Percentiles rank a stretch among this genome's conserved stretches.
These are phyloP conservation scores for Ctenodactylus gundi DNA, from an alignment of 2,113 vertebrate species.

Conservation along the genomic window DNA sequence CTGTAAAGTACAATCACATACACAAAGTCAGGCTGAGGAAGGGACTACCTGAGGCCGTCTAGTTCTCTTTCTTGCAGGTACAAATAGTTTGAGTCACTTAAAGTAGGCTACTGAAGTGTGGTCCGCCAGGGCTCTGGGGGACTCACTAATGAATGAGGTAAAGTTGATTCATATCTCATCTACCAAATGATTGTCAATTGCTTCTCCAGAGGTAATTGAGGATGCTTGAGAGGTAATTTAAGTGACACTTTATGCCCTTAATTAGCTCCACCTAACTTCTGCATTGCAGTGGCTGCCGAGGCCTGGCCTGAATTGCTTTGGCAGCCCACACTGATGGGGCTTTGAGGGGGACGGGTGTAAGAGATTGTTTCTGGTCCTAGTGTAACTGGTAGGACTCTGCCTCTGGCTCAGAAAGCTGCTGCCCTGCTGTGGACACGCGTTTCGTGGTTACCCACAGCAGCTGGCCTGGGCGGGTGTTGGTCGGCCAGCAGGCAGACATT, in stretches of 20 bases:
- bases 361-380: not conserved
- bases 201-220: constrained; percentile 75
- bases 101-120: not conserved
- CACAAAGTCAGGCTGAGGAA: not conserved
- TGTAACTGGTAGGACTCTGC: not conserved
- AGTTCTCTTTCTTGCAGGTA: not conserved
- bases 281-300: constrained; percentile 56
- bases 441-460: not conserved
- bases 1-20: not conserved
- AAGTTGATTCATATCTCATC: constrained; percentile 68
- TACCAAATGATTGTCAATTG: constrained; percentile 70
- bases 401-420: not conserved
- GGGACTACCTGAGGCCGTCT: not conserved
- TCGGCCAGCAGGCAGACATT: not conserved
- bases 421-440: not conserved
- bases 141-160: constrained; percentile 58
- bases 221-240: constrained; percentile 68
- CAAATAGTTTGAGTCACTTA: not conserved
- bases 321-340: not conserved
- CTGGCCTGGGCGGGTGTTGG: accelerated
- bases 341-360: constrained; percentile 24
- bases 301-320: not conserved
- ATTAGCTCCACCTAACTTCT: constrained; percentile 70
- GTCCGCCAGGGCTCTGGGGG: constrained; percentile 52
- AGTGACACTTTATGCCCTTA: constrained; percentile 67